Evolutionary conservation across 2,888 invertebrate species (phyloP), one percentile per base, ranked within the genome.

Genomic region (Leptothorax acervorum): DNA sequence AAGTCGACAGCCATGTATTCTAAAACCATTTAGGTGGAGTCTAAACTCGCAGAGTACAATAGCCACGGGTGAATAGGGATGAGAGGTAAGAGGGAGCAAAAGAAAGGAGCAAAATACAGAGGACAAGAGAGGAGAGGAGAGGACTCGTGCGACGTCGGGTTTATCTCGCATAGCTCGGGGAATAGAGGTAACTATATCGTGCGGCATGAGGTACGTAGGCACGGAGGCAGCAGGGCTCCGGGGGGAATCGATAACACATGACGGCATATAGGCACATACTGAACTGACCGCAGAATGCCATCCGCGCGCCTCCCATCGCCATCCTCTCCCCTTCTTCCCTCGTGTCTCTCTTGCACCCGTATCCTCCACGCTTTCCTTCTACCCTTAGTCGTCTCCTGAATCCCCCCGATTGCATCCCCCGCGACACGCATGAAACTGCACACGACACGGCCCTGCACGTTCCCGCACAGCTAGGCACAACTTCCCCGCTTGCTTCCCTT

Each of bases 231-330:
- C 87, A 84, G 85, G 87, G 85, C 87, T 81, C 83, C 84, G 84
- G 87, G 87, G 90, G 88, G 90, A 93, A 94, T 94, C 94, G 93
- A 94, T 94, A 94, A 92, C 93, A 92, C 93, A 92, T 93, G 93
- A 93, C 91, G 90, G 91, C 90, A 91, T 92, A 93, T 92, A 93
- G 92, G 90, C 92, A 91, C 93, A 94, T 94, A 93, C 94, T 94
- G 91, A 90, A 93, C 92, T 93, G 93, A 94, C 94, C 94, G 91
- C 93, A 93, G 94, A 94, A 94, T 94, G 93, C 93, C 92, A 94
- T 94, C 90, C 92, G 90, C 92, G 92, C 91, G 92, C 91, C 90
- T 88, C 90, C 90, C 89, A 83, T 88, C 91, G 86, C 85, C 89
- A 82, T 79, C 75, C 78, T 82, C 82, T 66, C 73, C 65, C 75